Conservation (phyloP, 1,140 invertebrate species). For the Bombus superbus region DNA sequence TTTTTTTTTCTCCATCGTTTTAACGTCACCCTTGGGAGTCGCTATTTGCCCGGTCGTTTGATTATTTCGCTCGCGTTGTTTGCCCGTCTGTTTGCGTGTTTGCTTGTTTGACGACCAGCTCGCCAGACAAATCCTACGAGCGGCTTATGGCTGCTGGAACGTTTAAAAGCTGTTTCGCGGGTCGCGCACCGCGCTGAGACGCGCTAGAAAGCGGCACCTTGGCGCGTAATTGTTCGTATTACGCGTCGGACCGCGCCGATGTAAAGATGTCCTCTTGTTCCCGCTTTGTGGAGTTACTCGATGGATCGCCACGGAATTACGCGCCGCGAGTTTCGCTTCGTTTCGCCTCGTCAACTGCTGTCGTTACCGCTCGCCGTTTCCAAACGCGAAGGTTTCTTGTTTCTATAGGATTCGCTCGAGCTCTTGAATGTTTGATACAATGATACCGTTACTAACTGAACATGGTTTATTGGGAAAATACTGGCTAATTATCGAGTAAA, state of each 20-base stretch:
- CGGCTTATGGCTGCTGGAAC: conserved; percentile 4
- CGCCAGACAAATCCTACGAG: conserved; percentile 21
- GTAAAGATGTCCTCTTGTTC: conserved; percentile 28
- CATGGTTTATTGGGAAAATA: neutral
- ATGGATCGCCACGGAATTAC: conserved; percentile 19
- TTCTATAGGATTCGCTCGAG: neutral
- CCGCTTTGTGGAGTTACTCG: conserved; percentile 4
- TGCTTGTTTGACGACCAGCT: conserved; percentile 12
- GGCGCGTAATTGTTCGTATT: conserved; percentile 37
- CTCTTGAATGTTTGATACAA: neutral
- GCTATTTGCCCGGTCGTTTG: conserved; percentile 18
- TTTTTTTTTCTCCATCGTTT: conserved; percentile 10
- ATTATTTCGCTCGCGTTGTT: conserved; percentile 22
- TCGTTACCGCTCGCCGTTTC: neutral
- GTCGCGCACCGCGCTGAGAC: neutral
- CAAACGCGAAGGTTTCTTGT: neutral
- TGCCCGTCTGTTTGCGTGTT: conserved; percentile 1
- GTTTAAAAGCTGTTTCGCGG: conserved; percentile 30
- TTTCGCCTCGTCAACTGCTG: neutral
- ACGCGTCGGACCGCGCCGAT: neutral
- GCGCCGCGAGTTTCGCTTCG: neutral
- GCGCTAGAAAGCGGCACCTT: neutral
- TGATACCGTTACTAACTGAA: neutral
- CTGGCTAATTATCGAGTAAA: neutral
- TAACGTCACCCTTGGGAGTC: neutral